Conservation (phyloP, 2,797 vertebrate genomes). For the Benthosema pterotum region DNA sequence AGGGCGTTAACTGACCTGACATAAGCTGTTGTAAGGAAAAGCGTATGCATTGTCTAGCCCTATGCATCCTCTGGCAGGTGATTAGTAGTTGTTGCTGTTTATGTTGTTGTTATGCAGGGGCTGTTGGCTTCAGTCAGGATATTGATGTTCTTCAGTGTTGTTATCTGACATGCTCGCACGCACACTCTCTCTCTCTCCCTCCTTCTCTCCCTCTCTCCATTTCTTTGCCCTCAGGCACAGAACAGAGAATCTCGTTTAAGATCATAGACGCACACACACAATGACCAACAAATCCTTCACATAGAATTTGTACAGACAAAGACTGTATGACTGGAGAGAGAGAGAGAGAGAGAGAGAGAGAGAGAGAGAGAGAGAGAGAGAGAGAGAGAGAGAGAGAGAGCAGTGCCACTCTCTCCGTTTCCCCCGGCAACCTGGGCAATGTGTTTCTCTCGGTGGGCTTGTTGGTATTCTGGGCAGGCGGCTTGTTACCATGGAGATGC, state of each 20-base stretch:
- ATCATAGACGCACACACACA: neutral
- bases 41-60: neutral
- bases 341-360: constrained; percentile 28
- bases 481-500: constrained; percentile 72
- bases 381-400: constrained; percentile 28
- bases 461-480: constrained; percentile 78
- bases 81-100: neutral
- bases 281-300: constrained; percentile 1
- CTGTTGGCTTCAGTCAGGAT: constrained; percentile 39
- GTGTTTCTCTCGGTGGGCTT: constrained; percentile 59
- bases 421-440: constrained; percentile 52
- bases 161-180: constrained; percentile 19
- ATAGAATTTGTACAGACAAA: constrained; percentile 23
- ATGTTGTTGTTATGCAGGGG: constrained; percentile 9
- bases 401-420: constrained; percentile 41
- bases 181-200: neutral
- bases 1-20: too few relatives aligned
- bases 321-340: constrained; percentile 18
- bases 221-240: neutral
- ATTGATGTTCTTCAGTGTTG: constrained; percentile 45
- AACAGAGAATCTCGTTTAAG: too few relatives aligned
- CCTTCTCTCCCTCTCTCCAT: neutral
- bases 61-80: constrained; percentile 6
- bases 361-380: constrained; percentile 26
- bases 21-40: too few relatives aligned